phyloP scores from a whole-genome alignment of 2,797 vertebrate genomes.

The Gymnodraco acuticeps region DNA sequence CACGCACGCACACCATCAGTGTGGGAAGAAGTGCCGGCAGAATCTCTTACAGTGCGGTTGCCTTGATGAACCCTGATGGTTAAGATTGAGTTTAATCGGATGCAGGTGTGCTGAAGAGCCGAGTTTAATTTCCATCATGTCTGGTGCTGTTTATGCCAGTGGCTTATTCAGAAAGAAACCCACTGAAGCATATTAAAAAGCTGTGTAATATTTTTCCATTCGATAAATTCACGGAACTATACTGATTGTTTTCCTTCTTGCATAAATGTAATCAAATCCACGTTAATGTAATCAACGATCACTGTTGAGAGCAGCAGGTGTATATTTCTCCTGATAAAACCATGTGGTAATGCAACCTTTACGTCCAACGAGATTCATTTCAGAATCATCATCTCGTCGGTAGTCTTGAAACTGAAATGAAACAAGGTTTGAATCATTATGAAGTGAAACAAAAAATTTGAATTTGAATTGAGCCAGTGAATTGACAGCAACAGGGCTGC shows the following conservation, averaged over 20 bases:
- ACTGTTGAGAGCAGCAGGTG: background rate
- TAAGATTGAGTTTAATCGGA: conserved; percentile 74
- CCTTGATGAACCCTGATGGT: conserved; percentile 58
- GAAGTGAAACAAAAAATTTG: background rate
- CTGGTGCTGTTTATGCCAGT: conserved; percentile 23
- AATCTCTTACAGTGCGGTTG: conserved; percentile 52
- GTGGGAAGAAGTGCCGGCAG: conserved; percentile 53
- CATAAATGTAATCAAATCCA: conserved; percentile 3
- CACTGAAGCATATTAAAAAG: conserved; percentile 5
- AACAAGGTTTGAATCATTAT: background rate
- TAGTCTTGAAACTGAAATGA: background rate
- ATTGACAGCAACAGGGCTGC: background rate
- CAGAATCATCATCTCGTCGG: background rate
- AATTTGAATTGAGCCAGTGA: background rate
- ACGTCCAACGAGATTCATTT: background rate
- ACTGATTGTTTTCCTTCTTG: background rate
- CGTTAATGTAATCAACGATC: background rate
- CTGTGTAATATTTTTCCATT: background rate
- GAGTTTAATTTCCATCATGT: conserved; percentile 39
- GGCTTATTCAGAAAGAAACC: conserved; percentile 24
- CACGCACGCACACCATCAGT: conserved; percentile 1
- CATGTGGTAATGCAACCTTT: background rate
- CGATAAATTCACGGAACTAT: background rate
- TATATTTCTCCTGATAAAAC: conserved; percentile 3
- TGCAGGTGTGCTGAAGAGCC: conserved; percentile 75